phyloP scores from a whole-genome alignment of 2,797 vertebrate genomes.

The Florisuga fusca region DNA sequence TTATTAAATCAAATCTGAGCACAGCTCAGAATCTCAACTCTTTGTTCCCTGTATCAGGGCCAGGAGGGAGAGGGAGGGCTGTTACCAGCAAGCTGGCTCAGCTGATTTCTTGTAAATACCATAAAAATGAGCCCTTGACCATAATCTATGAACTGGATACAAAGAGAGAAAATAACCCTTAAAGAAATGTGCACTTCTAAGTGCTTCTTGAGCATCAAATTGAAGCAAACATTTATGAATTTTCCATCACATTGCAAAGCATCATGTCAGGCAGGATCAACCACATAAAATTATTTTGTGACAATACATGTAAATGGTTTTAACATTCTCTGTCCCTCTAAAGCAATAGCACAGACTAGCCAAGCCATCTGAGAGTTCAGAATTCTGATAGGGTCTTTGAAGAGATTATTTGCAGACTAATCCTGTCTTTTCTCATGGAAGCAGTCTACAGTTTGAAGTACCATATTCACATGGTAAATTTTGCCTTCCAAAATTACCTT shows the following conservation, averaged over 20 bases:
- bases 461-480: constrained; percentile 25
- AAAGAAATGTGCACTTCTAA: constrained; percentile 27
- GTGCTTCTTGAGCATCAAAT: constrained; percentile 16
- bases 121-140: constrained; percentile 56
- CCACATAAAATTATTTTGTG: constrained; percentile 48
- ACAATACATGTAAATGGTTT: constrained; percentile 60
- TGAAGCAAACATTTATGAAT: constrained; percentile 52
- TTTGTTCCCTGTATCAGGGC: constrained; percentile 6
- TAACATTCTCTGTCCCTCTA: constrained; percentile 22
- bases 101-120: constrained; percentile 52
- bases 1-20: background rate
- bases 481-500: constrained; percentile 48
- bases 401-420: constrained; percentile 59
- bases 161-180: constrained; percentile 43
- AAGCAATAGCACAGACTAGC: constrained; percentile 9
- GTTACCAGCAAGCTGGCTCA: constrained; percentile 5
- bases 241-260: constrained; percentile 43
- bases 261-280: constrained; percentile 50
- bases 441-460: constrained; percentile 22
- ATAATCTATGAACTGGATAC: constrained; percentile 31
- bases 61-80: background rate
- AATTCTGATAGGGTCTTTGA: constrained; percentile 39
- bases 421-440: constrained; percentile 43
- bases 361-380: constrained; percentile 46
- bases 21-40: background rate